Percentiles rank a stretch among this genome's conserved stretches.
These are phyloP conservation scores for Trachurus trachurus DNA, from an alignment of 2,797 vertebrate species.

Conservation along the genomic window DNA sequence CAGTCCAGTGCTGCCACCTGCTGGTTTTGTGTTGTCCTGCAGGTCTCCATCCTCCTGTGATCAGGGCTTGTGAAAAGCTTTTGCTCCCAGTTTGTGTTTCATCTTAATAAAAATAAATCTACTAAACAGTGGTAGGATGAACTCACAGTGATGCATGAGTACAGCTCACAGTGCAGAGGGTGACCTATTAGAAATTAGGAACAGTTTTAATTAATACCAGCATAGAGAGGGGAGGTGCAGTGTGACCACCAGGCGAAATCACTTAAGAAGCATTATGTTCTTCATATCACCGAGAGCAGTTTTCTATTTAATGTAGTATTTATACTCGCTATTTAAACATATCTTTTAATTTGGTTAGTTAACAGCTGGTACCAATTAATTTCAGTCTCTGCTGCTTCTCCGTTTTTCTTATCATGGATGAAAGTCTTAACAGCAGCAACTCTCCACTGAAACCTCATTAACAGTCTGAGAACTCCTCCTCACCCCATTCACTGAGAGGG, in stretches of 20 bases:
- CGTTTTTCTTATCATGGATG: not conserved
- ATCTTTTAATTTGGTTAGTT: not conserved
- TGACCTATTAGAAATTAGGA: not conserved
- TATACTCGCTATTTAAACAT: not conserved
- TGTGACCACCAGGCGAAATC: not conserved
- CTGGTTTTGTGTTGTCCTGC: conserved; percentile 31
- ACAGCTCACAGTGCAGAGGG: not conserved
- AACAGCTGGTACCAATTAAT: not conserved
- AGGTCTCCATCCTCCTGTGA: not conserved
- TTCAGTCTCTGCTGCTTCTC: not conserved
- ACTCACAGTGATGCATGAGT: not conserved
- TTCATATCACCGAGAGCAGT: not conserved
- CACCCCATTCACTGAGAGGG: conserved; percentile 1
- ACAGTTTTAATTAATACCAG: not conserved
- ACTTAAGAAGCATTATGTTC: not conserved
- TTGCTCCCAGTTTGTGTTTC: too few relatives aligned
- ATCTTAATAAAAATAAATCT: not conserved
- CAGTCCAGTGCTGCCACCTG: conserved; percentile 63
- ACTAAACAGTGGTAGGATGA: not conserved
- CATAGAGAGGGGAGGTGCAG: not conserved
- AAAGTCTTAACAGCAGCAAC: not conserved
- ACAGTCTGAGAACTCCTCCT: not conserved
- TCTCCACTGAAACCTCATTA: conserved; percentile 42
- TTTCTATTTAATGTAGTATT: not conserved
- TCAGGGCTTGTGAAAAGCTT: not conserved